These are phyloP conservation scores for Amblyornis subalaris DNA, from an alignment of 2,113 vertebrate genomes.

Conservation along the genomic window DNA sequence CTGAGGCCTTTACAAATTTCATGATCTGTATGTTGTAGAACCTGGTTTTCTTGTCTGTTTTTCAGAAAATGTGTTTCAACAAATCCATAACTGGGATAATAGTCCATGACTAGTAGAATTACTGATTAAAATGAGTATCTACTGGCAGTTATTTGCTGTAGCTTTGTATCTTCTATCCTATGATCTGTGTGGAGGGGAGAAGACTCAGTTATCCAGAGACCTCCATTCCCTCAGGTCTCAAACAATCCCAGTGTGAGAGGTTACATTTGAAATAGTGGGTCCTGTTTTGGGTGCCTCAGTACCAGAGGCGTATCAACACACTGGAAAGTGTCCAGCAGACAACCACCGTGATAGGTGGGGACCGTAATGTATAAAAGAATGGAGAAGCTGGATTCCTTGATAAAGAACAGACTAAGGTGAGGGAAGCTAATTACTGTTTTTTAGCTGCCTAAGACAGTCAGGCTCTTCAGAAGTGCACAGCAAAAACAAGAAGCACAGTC, in stretches of 20 bases:
- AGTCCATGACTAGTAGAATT: not conserved
- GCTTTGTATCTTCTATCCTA: not conserved
- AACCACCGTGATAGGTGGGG: not conserved
- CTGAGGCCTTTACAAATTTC: not conserved
- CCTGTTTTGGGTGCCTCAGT: not conserved
- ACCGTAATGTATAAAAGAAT: rapidly evolving
- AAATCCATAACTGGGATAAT: not conserved
- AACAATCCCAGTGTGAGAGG: not conserved
- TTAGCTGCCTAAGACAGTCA: not conserved
- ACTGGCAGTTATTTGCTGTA: not conserved
- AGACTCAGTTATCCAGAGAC: not conserved
- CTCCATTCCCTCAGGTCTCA: not conserved
- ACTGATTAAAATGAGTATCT: not conserved
- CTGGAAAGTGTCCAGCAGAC: not conserved
- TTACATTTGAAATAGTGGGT: not conserved
- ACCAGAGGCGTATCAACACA: not conserved
- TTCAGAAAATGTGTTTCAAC: not conserved
- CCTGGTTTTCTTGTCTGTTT: not conserved
- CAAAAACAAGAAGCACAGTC: not conserved
- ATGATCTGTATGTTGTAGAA: not conserved
- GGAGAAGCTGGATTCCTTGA: not conserved
- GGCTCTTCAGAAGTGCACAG: not conserved
- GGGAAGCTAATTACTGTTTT: not conserved
- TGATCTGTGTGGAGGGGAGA: not conserved
- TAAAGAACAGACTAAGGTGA: not conserved